A percentile compares a stretch with the other conserved stretches of the same genome.
phyloP scores from a whole-genome alignment of 2,797 vertebrate species.

The Malurus leucopterus region DNA sequence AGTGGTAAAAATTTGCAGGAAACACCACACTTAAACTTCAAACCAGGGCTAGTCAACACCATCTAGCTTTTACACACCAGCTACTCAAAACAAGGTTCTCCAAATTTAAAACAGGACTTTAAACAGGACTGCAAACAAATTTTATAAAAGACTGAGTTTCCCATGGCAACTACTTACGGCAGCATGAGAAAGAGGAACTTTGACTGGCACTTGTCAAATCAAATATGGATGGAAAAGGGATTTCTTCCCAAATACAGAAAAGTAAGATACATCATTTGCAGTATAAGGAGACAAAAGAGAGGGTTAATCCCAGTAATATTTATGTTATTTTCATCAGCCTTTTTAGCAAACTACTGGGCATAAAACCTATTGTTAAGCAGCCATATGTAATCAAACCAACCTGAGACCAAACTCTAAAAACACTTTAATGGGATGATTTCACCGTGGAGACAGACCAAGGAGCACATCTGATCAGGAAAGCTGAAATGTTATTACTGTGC shows the following conservation, averaged over 20 bases:
- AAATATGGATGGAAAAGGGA: not conserved
- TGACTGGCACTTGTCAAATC: not conserved
- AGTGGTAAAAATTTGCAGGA: not conserved
- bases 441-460: not conserved
- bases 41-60: not conserved
- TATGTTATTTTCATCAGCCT: not conserved
- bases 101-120: not conserved
- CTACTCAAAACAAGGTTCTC: not conserved
- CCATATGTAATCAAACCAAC: not conserved
- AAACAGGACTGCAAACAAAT: not conserved
- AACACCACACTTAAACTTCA: not conserved
- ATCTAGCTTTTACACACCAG: not conserved
- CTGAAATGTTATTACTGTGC: not conserved
- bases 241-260: not conserved
- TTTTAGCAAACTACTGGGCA: not conserved
- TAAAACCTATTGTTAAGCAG: not conserved
- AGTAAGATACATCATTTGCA: not conserved
- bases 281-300: not conserved
- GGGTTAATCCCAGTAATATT: not conserved
- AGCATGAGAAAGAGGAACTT: not conserved
- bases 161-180: not conserved
- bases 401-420: not conserved
- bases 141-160: not conserved
- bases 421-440: not conserved
- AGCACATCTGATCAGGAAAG: not conserved